These are phyloP conservation scores for Hippocampus guttulatus DNA, from an alignment of 2,113 vertebrate species.

Conservation along the genomic window DNA sequence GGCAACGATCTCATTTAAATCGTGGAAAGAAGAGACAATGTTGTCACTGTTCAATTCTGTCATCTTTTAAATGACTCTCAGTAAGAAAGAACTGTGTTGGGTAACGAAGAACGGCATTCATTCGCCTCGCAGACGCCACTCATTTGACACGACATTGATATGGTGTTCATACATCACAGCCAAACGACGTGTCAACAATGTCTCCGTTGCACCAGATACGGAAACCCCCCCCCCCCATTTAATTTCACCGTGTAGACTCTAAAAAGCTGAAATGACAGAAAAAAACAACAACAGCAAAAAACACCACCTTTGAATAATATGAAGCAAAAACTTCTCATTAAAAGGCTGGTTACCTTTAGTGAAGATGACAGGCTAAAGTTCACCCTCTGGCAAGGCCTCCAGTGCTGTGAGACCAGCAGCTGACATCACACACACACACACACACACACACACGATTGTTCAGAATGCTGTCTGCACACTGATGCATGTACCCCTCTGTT, in stretches of 20 bases:
- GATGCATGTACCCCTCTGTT: background rate
- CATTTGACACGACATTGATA: too few species aligned
- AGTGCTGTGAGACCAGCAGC: constrained; percentile 46
- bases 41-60: background rate
- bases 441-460: background rate
- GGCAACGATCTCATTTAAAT: constrained; percentile 1
- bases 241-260: too few species aligned
- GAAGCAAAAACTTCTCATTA: constrained; percentile 27
- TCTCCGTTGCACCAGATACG: background rate
- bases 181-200: background rate
- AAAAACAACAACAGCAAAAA: background rate
- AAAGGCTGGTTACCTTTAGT: constrained; percentile 39
- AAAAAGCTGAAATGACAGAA: background rate
- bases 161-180: too few species aligned
- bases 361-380: constrained; percentile 58
- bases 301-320: background rate
- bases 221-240: fast-evolving
- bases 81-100: background rate
- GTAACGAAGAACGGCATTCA: background rate
- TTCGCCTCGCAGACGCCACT: too few species aligned
- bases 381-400: constrained; percentile 43
- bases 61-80: background rate
- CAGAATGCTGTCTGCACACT: background rate
- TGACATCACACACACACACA: constrained; percentile 31
- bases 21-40: background rate